Evolutionary conservation across 2,113 vertebrate species (phyloP).

Genomic region (Colaptes auratus): DNA sequence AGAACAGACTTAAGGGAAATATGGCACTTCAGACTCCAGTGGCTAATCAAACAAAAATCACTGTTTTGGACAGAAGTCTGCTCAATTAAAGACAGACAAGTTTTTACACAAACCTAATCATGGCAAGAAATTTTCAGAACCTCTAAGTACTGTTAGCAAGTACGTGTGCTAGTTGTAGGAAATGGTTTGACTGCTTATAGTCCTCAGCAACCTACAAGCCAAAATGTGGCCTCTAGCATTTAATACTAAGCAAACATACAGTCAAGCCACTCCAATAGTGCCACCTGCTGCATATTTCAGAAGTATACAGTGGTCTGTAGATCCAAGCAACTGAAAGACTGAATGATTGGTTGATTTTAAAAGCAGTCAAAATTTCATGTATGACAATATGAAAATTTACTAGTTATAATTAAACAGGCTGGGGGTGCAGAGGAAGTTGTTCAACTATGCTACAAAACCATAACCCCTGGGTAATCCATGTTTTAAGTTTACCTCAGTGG

Average conservation of each 20-base stretch:
- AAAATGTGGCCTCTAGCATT: neutral
- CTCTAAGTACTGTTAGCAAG: neutral
- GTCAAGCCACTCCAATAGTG: slow-evolving; percentile 27
- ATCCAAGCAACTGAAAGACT: neutral
- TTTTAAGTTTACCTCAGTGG: neutral
- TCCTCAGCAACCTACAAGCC: neutral
- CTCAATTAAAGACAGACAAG: neutral
- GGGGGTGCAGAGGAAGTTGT: neutral
- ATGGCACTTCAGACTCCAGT: neutral
- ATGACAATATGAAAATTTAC: neutral
- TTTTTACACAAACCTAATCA: slow-evolving; percentile 1
- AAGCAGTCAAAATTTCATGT: neutral
- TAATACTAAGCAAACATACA: neutral
- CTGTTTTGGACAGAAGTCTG: neutral
- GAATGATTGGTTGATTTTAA: neutral
- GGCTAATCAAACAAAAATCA: neutral
- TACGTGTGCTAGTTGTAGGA: neutral
- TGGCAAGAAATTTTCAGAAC: neutral
- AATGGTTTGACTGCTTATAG: neutral
- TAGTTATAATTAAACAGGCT: neutral
- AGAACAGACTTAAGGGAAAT: slow-evolving; percentile 27
- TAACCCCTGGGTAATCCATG: neutral
- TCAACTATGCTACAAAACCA: neutral
- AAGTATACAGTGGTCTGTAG: neutral
- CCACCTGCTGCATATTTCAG: slow-evolving; percentile 27